phyloP scores from a whole-genome alignment of 1,140 invertebrate species.

The Polyergus mexicanus region DNA sequence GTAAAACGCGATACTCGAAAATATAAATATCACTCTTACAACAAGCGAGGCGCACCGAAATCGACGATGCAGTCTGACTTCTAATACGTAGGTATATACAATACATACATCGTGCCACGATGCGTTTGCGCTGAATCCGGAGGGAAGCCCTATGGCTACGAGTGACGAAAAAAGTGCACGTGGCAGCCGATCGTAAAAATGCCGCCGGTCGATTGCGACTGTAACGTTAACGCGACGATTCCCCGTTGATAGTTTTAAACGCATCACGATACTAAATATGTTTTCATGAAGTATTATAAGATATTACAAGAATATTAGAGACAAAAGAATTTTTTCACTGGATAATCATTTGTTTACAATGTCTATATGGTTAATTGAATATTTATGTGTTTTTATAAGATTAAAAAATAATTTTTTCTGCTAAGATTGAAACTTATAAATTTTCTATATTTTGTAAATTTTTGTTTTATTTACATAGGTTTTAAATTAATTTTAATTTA shows the following conservation, averaged over 20 bases:
- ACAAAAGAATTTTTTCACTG: too few relatives aligned
- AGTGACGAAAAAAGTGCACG: slow-evolving; percentile 8
- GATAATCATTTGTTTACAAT: too few relatives aligned
- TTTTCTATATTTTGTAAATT: too few relatives aligned
- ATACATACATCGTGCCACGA: not conserved
- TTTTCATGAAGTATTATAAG: not conserved
- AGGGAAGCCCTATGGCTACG: not conserved
- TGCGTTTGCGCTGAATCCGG: not conserved
- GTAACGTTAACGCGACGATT: not conserved
- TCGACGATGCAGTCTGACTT: slow-evolving; percentile 7
- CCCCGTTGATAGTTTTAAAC: not conserved
- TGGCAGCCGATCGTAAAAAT: slow-evolving; percentile 11
- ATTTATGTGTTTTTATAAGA: too few relatives aligned
- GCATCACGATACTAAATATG: too few relatives aligned
- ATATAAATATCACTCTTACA: not conserved
- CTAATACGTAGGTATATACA: not conserved
- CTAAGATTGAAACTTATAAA: too few relatives aligned
- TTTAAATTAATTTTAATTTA: too few relatives aligned
- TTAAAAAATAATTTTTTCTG: too few relatives aligned
- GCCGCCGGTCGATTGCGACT: not conserved
- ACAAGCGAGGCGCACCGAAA: not conserved
- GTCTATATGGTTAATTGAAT: too few relatives aligned
- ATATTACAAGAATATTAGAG: not conserved
- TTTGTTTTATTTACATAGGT: too few relatives aligned
- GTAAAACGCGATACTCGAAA: not conserved